Percentiles rank a stretch among this genome's conserved stretches.
Conservation (phyloP, 2,113 vertebrate genomes). For the Candoia aspera region DNA sequence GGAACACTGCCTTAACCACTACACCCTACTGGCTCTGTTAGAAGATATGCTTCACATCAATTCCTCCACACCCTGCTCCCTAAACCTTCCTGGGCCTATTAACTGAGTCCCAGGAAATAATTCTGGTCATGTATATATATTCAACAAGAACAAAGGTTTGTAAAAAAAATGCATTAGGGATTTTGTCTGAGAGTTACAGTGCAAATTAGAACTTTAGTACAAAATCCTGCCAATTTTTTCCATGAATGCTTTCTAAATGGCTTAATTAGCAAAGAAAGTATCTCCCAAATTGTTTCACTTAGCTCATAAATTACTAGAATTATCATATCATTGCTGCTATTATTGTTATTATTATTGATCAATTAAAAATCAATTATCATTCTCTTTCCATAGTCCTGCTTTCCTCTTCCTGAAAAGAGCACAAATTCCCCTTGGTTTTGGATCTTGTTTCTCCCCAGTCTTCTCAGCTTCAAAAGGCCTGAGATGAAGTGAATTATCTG, state of each 20-base stretch:
- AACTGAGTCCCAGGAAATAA: background rate
- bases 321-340: background rate
- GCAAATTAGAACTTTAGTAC: background rate
- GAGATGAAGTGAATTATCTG: background rate
- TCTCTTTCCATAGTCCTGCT: background rate
- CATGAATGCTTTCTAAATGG: background rate
- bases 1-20: background rate
- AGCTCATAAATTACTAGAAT: slow-evolving; percentile 3
- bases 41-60: background rate
- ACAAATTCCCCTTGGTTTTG: background rate
- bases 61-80: background rate
- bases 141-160: background rate
- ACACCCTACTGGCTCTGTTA: background rate
- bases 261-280: slow-evolving; percentile 20
- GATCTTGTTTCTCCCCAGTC: background rate
- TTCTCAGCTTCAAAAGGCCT: background rate
- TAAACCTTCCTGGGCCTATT: background rate
- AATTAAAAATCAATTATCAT: background rate
- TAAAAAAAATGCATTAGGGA: slow-evolving; percentile 17
- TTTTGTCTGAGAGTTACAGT: background rate
- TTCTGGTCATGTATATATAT: background rate
- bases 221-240: background rate
- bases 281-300: background rate
- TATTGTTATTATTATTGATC: background rate
- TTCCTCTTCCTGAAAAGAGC: background rate